Base-by-base conservation (phyloP, 2,797 vertebrate species). In the Siniperca undulata region DNA sequence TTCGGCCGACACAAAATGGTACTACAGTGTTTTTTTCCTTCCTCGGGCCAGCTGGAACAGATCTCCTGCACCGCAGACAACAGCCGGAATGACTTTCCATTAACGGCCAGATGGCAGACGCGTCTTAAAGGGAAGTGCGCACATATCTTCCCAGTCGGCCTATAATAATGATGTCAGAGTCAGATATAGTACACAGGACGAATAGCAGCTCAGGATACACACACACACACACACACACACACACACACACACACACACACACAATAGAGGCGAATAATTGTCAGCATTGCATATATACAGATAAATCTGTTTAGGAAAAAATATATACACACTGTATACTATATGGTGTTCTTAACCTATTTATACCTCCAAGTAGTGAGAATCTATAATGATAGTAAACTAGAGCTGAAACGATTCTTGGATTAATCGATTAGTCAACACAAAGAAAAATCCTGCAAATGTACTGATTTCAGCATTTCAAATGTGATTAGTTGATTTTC, bases 101-200 rank as follows among this genome's bases (percentile, higher is more conserved):
- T 88, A 92, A 82, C 78, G 80, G 81, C 66, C 73, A 65, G 78
- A 89, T 86, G 86, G 86, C 82, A 78, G 84, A 92, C 92, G 92
- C 79, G 72, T 94, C 92, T 96, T 96, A 96, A 96, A 96, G 95
- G 95, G 93, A 62, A 74, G 86, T 89, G 91, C 85, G 72, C 85
- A 17, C 77, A 86, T 86, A 83, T 78, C 82, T 87, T 89, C 77
- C 84, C 76, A 34, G 82, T 88, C 82, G 61, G 78, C 84, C 89
- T 78, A 66, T 65, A 78, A 86, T 83, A 87, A 89, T 93, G 91
- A 94, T 91, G 93, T 94, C 91, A 92, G 83, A 91, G 91, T 75
- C 74, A 74, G 50, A 77, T 74, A 83, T 85, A 83, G 84, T 42
- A 66, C 81, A 77, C 78, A 24, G 72, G 50, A 53, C 74, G 69